Evolutionary conservation across 1,140 invertebrate species (phyloP).

Genomic region (Antheraea mylitta): DNA sequence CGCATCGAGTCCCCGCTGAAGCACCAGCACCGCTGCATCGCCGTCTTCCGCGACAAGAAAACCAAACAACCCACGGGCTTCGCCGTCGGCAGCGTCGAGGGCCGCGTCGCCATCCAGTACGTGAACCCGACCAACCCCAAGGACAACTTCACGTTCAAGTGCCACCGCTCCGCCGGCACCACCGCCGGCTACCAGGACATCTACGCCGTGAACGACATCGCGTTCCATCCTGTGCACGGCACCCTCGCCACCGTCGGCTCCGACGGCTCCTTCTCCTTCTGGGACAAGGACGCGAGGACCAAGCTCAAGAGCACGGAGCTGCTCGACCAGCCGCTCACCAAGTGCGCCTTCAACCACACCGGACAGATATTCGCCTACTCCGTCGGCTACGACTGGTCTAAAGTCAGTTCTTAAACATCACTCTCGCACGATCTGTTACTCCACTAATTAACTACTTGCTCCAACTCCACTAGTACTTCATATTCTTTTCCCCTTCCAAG

Average conservation of each 20-base stretch:
- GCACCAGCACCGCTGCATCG: conserved; percentile 96
- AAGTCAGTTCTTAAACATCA: conserved; percentile 78
- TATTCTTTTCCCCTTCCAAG: too few relatives aligned
- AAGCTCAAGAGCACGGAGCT: conserved; percentile 97
- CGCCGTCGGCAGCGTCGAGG: conserved; percentile 97
- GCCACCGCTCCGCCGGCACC: conserved; percentile 93
- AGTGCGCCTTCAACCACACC: conserved; percentile 96
- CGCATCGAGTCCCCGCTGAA: conserved; percentile 97
- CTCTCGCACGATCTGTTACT: too few relatives aligned
- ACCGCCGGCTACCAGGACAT: conserved; percentile 87
- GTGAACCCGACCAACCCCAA: conserved; percentile 96
- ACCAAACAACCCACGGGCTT: conserved; percentile 88
- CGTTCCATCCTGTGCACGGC: conserved; percentile 98
- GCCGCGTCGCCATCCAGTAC: conserved; percentile 97
- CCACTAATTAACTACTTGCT: too few relatives aligned
- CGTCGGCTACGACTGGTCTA: conserved; percentile 99
- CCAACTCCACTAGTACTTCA: background rate
- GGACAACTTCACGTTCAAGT: conserved; percentile 99
- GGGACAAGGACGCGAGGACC: conserved; percentile 99
- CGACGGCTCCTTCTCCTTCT: conserved; percentile 98
- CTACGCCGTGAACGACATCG: conserved; percentile 96
- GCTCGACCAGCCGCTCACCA: conserved; percentile 96
- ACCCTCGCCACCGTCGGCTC: conserved; percentile 98
- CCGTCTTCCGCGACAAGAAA: conserved; percentile 95
- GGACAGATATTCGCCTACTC: conserved; percentile 99